A percentile compares a stretch with the other conserved stretches of the same genome.
Conservation (phyloP, 2,888 invertebrate species). For the Polyploca ridens region DNA sequence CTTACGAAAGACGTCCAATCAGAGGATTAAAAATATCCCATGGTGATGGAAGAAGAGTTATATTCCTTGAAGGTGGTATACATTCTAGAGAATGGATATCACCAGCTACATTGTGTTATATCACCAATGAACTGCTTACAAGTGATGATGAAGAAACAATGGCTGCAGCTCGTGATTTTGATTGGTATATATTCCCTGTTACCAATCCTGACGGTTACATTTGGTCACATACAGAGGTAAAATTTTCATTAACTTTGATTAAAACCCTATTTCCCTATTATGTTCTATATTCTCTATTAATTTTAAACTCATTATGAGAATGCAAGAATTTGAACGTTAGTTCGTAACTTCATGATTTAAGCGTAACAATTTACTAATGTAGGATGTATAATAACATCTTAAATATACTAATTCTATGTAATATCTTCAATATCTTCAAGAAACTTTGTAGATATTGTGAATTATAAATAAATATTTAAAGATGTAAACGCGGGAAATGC, state of each 20-base stretch:
- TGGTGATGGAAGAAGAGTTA: constrained; percentile 55
- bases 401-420: too few species aligned
- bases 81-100: constrained; percentile 92
- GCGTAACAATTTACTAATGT: too few species aligned
- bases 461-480: too few species aligned
- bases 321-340: too few species aligned
- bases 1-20: constrained; percentile 73
- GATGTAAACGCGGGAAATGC: too few species aligned
- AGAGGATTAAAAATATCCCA: constrained; percentile 72
- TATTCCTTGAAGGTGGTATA: constrained; percentile 80
- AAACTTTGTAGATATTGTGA: too few species aligned
- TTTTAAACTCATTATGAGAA: too few species aligned
- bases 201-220: constrained; percentile 90
- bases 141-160: constrained; percentile 80
- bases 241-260: constrained; percentile 41
- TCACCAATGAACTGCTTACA: constrained; percentile 87
- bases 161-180: constrained; percentile 85
- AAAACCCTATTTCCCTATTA: too few species aligned
- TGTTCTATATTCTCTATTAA: too few species aligned
- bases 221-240: constrained; percentile 86
- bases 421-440: too few species aligned
- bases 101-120: constrained; percentile 86
- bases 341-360: too few species aligned
- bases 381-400: too few species aligned
- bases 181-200: constrained; percentile 91